Evolutionary conservation across 2,888 invertebrate genomes (phyloP), one percentile per base, ranked within the genome.

Genomic region (Sceliomorpha sp.): DNA sequence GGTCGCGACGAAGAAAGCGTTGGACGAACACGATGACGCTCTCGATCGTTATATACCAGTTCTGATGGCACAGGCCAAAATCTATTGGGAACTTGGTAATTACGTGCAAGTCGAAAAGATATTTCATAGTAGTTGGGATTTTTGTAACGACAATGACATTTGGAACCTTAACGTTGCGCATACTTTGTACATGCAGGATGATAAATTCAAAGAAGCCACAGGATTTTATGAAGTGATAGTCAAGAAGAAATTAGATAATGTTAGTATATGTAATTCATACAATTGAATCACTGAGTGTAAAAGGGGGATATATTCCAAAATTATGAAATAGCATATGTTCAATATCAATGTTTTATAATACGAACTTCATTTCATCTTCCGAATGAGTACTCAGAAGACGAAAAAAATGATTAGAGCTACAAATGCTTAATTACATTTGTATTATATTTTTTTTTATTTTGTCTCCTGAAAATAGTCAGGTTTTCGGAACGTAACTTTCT

Each of bases 91-190:
- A 74, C 92, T 95, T 87, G 97, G 97, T 84, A 97, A 99, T 86
- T 99, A 98, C 82, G 91, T 93, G 1, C 97, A 98, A 84, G 98
- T 99, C 1, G 98, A 99, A 87, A 96, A 97, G 85, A 97, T 98
- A 74, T 98, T 99, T 87, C 93, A 97, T 24, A 97, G 98, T 86
- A 98, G 98, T 60, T 97, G 97, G 0, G 99, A 99, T 86, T 99
- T 99, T 88, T 99, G 99, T 84, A 97, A 97, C 76, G 98, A 98
- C 83, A 97, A 98, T 79, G 98, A 99, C 78, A 93, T 94, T 0
- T 99, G 99, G 99, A 94, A 98, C 73, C 90, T 99, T 12, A 99
- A 99, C 86, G 98, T 99, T 0, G 99, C 99, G 0, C 99, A 99
- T 86, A 98, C 99, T 0, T 90, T 99, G 1, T 99, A 99, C 86